phyloP scores from a whole-genome alignment of 1,140 invertebrate species.

The Berghia stephanieae region DNA sequence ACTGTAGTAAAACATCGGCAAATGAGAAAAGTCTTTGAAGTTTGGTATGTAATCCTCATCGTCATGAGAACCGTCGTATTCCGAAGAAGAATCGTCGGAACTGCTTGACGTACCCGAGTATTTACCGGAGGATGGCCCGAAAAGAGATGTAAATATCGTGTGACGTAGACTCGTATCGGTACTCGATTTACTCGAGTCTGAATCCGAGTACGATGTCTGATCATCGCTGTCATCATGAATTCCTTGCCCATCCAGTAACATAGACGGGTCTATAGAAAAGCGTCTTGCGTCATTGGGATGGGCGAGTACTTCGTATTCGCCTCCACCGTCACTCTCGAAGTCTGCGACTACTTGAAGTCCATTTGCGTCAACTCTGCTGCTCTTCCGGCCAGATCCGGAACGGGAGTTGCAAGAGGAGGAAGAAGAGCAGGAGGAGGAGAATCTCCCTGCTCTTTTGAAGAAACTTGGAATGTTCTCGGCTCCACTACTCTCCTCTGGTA shows the following conservation, averaged over 20 bases:
- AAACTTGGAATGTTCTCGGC: not conserved
- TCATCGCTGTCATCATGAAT: not conserved
- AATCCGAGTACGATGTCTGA: constrained; percentile 10
- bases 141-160: not conserved
- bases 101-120: not conserved
- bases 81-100: not conserved
- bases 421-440: not conserved
- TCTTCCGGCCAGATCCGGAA: not conserved
- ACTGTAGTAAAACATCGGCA: constrained; percentile 11
- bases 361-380: not conserved
- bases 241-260: not conserved
- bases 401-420: not conserved
- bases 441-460: not conserved
- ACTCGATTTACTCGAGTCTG: not conserved
- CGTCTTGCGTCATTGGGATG: constrained; percentile 20
- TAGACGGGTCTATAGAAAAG: not conserved
- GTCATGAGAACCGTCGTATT: constrained; percentile 17
- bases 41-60: too few relatives aligned
- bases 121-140: not conserved
- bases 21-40: not conserved
- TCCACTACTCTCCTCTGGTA: constrained; percentile 18
- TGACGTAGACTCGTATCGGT: not conserved
- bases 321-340: constrained; percentile 37
- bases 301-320: constrained; percentile 37
- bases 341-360: constrained; percentile 19